Evolutionary conservation across 2,797 vertebrate genomes (phyloP), one percentile per base, ranked within the genome.

Genomic region (Potorous gilbertii): DNA sequence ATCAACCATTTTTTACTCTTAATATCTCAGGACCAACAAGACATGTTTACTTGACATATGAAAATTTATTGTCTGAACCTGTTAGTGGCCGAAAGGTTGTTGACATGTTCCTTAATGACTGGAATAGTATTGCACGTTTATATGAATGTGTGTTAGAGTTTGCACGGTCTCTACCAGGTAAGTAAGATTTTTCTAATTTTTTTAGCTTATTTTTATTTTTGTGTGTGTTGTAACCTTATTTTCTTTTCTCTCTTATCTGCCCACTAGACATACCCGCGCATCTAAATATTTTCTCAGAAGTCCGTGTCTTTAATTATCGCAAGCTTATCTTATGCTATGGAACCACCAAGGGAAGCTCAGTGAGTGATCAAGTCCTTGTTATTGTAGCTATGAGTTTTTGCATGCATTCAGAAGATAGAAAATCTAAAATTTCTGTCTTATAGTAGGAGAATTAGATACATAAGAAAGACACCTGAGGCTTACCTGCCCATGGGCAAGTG

Each of bases 61-160:
- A 99, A 98, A 99, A 99, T 98, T 99, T 99, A 46, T 98, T 99
- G 92, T 99, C 99, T 10, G 99, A 99, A 98, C 99, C 99, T 0
- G 99, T 99, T 97, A 99, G 99, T 50, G 99, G 99, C 74, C 99
- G 99, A 95, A 99, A 99, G 98, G 99, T 99, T 92, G 99, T 99
- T 31, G 99, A 99, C 98, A 99, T 99, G 99, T 99, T 99, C 97
- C 99, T 99, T 8, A 99, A 99, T 55, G 99, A 99, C 98, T 99
- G 99, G 99, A 99, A 98, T 94, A 99, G 99, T 96, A 99, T 99
- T 74, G 99, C 99, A 97, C 99, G 99, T 95, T 99, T 99, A 91
- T 99, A 99, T 96, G 99, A 99, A 95, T 99, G 99, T 98, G 99
- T 99, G 96, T 98, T 99, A 98, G 99, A 99, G 98, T 99, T 99